These are phyloP conservation scores for Solea solea DNA, from an alignment of 2,113 vertebrate species.

Conservation along the genomic window DNA sequence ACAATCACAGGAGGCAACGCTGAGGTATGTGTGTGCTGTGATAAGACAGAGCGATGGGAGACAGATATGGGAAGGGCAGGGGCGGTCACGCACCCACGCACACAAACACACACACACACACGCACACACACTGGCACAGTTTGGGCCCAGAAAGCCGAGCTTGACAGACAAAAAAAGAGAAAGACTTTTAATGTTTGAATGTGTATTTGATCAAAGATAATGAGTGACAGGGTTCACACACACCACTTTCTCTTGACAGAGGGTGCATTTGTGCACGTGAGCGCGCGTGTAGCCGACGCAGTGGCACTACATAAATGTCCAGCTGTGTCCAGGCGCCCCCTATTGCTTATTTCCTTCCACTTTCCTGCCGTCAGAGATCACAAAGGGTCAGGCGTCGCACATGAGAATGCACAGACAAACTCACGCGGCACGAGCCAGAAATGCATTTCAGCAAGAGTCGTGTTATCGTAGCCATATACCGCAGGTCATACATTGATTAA, in stretches of 20 bases:
- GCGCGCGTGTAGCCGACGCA: slow-evolving; percentile 38
- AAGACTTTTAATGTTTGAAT: slow-evolving; percentile 43
- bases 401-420: not conserved
- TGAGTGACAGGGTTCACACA: slow-evolving; percentile 4
- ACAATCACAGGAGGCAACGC: slow-evolving; percentile 81
- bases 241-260: slow-evolving; percentile 25
- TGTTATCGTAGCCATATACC: slow-evolving; percentile 9
- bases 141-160: slow-evolving; percentile 23
- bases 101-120: slow-evolving; percentile 41
- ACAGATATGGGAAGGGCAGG: slow-evolving; percentile 75
- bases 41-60: slow-evolving; percentile 78
- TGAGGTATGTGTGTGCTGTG: slow-evolving; percentile 74
- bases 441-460: not conserved
- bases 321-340: slow-evolving; percentile 86
- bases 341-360: slow-evolving; percentile 75
- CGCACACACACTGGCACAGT: slow-evolving; percentile 22
- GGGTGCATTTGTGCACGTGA: slow-evolving; percentile 36
- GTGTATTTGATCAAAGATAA: slow-evolving; percentile 36
- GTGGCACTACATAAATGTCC: slow-evolving; percentile 49
- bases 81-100: slow-evolving; percentile 55
- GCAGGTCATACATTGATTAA: slow-evolving; percentile 24
- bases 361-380: slow-evolving; percentile 41
- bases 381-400: slow-evolving; percentile 12
- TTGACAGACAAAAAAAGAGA: slow-evolving; percentile 34
- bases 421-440: not conserved